Base-by-base conservation (phyloP, 2,113 vertebrate species). In the Cercocebus atys region DNA sequence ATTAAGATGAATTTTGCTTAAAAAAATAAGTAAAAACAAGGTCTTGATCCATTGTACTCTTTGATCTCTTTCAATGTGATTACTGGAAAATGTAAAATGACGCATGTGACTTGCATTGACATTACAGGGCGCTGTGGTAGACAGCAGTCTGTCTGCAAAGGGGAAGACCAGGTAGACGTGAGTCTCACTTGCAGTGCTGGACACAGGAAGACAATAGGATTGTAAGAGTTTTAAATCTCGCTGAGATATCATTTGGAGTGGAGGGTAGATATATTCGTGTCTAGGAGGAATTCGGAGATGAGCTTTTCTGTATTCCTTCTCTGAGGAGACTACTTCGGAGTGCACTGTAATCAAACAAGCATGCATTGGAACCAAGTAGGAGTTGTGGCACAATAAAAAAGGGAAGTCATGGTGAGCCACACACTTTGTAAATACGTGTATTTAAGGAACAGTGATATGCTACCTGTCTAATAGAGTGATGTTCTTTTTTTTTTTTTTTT, bases 201-300 rank as follows among this genome's bases (percentile, higher is more conserved):
- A 14, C 50, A 1, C 6, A 5, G 59, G 52, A 38, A 47, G 72
- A 18, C 9, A 23, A 0, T 25, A 50, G 38, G 7, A 12, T n/a
- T 47, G 3, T n/a, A 38, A 22, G 86, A 40, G 11, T 45, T 10
- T 75, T 13, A 61, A 16, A 1, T 57, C 32, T 13, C 27, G 38
- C 61, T 38, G 40, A 47, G 59, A 1, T 2, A 2, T 11, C 32
- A 1, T 40, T 25, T 13, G 8, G 6, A 20, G 3, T 40, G 57
- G 25, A 68, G 52, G 47, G 7, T 11, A 4, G 5, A 10, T 12
- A 30, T 30, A 14, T 30, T 25, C 10, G 16, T 66, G 30, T 72
- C 14, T 32, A 35, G 22, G 73, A 72, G 45, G 47, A 64, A 9
- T 13, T 17, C 18, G 40, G 35, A 82, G 72, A 35, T 43, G n/a